Evolutionary conservation across 1,140 invertebrate species (phyloP).

Genomic region (Penaeus vannamei): DNA sequence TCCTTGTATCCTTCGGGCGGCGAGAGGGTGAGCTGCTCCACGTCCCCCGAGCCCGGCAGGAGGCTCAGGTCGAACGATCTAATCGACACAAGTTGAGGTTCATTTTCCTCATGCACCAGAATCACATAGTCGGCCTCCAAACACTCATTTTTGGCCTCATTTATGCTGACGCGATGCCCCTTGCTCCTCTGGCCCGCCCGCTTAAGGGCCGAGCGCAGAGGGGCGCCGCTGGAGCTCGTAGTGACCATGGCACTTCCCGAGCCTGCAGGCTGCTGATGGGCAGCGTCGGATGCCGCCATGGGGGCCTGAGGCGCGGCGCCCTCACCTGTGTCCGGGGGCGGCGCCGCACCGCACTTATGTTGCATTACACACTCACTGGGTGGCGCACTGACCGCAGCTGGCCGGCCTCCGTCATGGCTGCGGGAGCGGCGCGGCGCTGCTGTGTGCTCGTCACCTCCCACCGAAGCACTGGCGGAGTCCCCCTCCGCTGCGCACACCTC

Average conservation of each 20-base stretch:
- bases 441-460: conserved; percentile 61
- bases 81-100: conserved; percentile 67
- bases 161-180: conserved; percentile 65
- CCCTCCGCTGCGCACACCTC: conserved; percentile 60
- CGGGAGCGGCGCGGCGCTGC: conserved; percentile 58
- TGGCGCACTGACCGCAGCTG: conserved; percentile 45
- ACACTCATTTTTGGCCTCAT: conserved; percentile 67
- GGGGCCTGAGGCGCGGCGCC: conserved; percentile 46
- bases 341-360: conserved; percentile 55
- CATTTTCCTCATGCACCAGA: conserved; percentile 66
- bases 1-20: conserved; percentile 68
- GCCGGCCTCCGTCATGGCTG: conserved; percentile 57
- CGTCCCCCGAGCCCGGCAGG: conserved; percentile 46
- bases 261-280: conserved; percentile 44
- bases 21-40: conserved; percentile 62
- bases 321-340: conserved; percentile 32
- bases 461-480: conserved; percentile 57
- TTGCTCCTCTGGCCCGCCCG: conserved; percentile 60
- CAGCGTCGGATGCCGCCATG: conserved; percentile 60
- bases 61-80: conserved; percentile 64
- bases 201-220: conserved; percentile 65
- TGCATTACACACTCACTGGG: conserved; percentile 54
- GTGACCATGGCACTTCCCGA: conserved; percentile 45
- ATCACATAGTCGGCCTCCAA: conserved; percentile 68
- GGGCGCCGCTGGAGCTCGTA: conserved; percentile 49